phyloP scores from a whole-genome alignment of 1,140 invertebrate genomes.

The Chlorops oryzae region DNA sequence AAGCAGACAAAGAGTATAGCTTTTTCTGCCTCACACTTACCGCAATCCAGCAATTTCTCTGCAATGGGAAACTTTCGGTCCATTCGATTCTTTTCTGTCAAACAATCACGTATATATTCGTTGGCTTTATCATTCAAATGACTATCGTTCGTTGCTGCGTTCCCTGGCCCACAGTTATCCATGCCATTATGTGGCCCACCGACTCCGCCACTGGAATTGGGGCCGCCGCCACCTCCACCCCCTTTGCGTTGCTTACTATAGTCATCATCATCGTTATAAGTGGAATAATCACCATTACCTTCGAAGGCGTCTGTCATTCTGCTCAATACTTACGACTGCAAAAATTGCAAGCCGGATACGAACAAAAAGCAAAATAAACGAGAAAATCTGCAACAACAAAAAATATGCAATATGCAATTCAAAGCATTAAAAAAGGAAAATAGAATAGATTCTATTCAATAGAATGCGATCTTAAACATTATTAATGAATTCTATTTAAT shows the following conservation, averaged over 20 bases:
- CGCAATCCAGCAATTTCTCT: constrained; percentile 64
- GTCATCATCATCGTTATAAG: constrained; percentile 53
- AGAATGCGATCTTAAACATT: neutral
- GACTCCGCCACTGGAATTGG: constrained; percentile 17
- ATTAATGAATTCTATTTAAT: neutral
- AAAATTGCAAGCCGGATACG: too few relatives aligned
- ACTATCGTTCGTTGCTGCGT: constrained; percentile 22
- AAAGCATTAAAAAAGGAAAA: constrained; percentile 11
- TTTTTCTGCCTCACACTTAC: constrained; percentile 47
- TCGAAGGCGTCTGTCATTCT: constrained; percentile 45
- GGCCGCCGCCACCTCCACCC: constrained; percentile 29
- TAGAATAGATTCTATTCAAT: constrained; percentile 10
- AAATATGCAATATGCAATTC: constrained; percentile 11
- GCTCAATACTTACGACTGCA: constrained; percentile 10
- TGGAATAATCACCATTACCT: constrained; percentile 44
- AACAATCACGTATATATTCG: constrained; percentile 68
- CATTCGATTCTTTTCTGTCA: constrained; percentile 67
- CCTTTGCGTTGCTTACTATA: constrained; percentile 49
- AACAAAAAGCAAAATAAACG: too few relatives aligned
- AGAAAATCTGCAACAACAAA: constrained; percentile 14
- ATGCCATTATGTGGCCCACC: constrained; percentile 33
- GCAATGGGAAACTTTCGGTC: constrained; percentile 66
- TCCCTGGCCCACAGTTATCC: constrained; percentile 20
- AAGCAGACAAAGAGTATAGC: neutral
- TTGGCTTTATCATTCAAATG: constrained; percentile 59